Percentiles rank a stretch among this genome's conserved stretches.
phyloP scores from a whole-genome alignment of 2,888 invertebrate genomes.

The Hecatera dysodea region DNA sequence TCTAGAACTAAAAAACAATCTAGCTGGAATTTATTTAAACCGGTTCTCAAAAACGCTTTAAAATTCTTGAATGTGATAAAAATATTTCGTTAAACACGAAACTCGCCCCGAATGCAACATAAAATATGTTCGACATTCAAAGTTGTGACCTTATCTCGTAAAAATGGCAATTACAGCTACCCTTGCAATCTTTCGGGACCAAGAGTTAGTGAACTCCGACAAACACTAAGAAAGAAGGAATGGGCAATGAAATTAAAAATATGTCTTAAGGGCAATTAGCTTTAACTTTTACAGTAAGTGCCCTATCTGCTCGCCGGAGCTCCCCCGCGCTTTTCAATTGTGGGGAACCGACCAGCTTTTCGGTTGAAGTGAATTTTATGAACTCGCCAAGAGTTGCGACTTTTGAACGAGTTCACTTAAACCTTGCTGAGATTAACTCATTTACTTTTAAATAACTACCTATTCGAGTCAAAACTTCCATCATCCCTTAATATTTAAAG shows the following conservation, averaged over 20 bases:
- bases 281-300: constrained; percentile 91
- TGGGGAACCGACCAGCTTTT: constrained; percentile 86
- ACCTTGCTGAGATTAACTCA: constrained; percentile 61
- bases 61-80: constrained; percentile 51
- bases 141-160: constrained; percentile 89
- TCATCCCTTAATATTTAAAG: constrained; percentile 13
- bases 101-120: constrained; percentile 75
- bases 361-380: constrained; percentile 88
- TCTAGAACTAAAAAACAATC: constrained; percentile 25
- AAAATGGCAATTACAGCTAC: constrained; percentile 89
- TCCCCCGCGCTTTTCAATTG: constrained; percentile 90
- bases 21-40: constrained; percentile 30
- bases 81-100: constrained; percentile 54
- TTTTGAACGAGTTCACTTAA: constrained; percentile 82
- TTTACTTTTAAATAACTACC: constrained; percentile 41
- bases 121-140: constrained; percentile 89
- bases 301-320: constrained; percentile 84
- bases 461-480: constrained; percentile 1
- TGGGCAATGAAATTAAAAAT: constrained; percentile 91
- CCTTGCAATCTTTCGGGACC: constrained; percentile 81
- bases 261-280: constrained; percentile 92
- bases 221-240: constrained; percentile 88
- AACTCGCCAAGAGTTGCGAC: constrained; percentile 84
- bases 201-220: constrained; percentile 85
- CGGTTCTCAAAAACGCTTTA: constrained; percentile 26